phyloP scores from a whole-genome alignment of 2,113 vertebrate species.

The Apus apus region DNA sequence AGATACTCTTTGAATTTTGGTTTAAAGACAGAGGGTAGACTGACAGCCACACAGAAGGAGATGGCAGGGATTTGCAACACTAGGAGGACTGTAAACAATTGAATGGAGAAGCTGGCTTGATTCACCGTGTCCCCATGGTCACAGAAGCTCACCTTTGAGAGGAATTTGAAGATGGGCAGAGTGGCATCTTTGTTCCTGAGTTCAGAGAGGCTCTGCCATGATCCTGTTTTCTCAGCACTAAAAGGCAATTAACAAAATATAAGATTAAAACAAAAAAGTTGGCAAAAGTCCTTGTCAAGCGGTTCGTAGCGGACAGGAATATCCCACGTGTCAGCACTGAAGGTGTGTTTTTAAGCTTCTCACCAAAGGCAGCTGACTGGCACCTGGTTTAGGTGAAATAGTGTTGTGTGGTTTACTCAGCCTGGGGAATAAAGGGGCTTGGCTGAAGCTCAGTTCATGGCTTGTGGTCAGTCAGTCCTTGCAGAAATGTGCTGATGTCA shows the following conservation, averaged over 20 bases:
- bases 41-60: background rate
- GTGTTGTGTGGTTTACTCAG: background rate
- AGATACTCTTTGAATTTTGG: background rate
- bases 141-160: background rate
- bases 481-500: background rate
- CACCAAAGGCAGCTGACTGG: background rate
- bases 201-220: background rate
- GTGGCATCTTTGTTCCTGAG: background rate
- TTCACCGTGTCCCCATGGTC: background rate
- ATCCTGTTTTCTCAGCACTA: background rate
- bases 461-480: background rate
- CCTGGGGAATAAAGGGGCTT: background rate
- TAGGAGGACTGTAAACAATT: background rate
- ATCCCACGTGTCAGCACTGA: background rate
- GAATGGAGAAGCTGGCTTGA: background rate
- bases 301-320: background rate
- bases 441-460: background rate
- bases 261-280: background rate
- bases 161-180: background rate
- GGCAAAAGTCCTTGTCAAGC: background rate
- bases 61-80: background rate
- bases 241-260: background rate
- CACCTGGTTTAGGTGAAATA: background rate
- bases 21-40: background rate
- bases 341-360: background rate